Base-by-base conservation (phyloP, 2,113 vertebrate species). In the Micromys minutus region DNA sequence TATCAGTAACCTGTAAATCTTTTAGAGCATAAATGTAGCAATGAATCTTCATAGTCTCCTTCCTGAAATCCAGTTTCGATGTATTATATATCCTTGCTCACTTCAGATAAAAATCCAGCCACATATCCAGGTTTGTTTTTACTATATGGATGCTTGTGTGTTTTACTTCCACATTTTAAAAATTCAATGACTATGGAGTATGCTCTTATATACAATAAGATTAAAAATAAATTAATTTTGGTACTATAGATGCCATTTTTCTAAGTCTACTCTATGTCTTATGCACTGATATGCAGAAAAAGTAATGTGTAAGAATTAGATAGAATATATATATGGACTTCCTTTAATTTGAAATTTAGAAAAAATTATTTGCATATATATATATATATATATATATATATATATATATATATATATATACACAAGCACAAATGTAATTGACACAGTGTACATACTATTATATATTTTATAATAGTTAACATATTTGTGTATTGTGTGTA, bases 341-440 rank as follows among this genome's bases (percentile, higher is more conserved):
- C 77, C 52, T 91, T 63, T 89, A 86, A 19, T 77, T 47, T 85
- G 67, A 96, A 61, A 61, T 77, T 67, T 71, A 97, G 13, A 17
- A 77, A 55, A 10, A 19, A 63, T 29, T 39, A 90, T 67, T 50
- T 89, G 17, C 6, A 93, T 47, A 36, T 7, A 80, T n/a, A 45
- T 47, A 45, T 1, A 52, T 52, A 93, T 47, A 36, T 7, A 80
- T n/a, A 45, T 47, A 45, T 1, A 52, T 52, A 93, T 47, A 36
- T 7, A 80, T n/a, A 45, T 47, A 45, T 1, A 52, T 52, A 93
- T 47, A 36, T 7, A 80, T n/a, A 45, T 47, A 45, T 1, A 52
- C 11, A 63, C 1, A 87, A 36, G 65, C 42, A 65, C 10, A 87
- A 24, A 94, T 95, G 61, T 71, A 90, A 81, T 6, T 67, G 47